Base-by-base conservation (phyloP, 2,113 vertebrate species). In the Accipiter virgatus region DNA sequence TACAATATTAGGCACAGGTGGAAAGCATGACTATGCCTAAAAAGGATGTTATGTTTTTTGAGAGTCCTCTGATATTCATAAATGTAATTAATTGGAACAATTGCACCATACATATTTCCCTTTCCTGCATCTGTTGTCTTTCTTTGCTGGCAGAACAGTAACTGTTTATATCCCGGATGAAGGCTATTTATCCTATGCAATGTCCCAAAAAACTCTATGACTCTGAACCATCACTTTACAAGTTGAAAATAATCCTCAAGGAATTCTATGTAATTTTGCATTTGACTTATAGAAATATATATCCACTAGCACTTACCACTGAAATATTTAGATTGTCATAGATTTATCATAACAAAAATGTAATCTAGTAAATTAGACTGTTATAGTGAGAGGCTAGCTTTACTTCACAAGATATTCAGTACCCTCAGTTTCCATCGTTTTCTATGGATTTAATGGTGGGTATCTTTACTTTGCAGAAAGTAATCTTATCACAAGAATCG, bases 291-390 rank as follows among this genome's bases (percentile, higher is more conserved):
- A 68, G 5, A 81, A 81, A 43, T 70, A 19, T 7, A 4, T 50
- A 32, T 31, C 0, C 7, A 55, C 6, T 42, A 38, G 3, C 7
- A 48, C 3, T 50, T 71, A 71, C 1, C 20, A 74, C 0, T 2
- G 45, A 95, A 79, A 74, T 75, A 74, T 47, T 81, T 71, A 61
- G 3, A 26, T 61, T 66, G 11, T 40, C 20, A 58, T 17, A 53
- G 12, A 2, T 88, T 82, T 38, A 20, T n/a, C 16, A 36, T 62
- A 52, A 43, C 10, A 75, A 26, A 75, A 71, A 21, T 11, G 43
- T 27, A 8, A 38, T 63, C 13, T 17, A 80, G 31, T 58, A 82
- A 73, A 88, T 11, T 43, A 79, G 15, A 58, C 4, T 43, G 3
- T 36, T 78, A 20, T 2, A 70, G 6, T 40, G 16, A 62, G 4